Base-by-base conservation (phyloP, 1,140 invertebrate species). In the Papilio polyxenes region DNA sequence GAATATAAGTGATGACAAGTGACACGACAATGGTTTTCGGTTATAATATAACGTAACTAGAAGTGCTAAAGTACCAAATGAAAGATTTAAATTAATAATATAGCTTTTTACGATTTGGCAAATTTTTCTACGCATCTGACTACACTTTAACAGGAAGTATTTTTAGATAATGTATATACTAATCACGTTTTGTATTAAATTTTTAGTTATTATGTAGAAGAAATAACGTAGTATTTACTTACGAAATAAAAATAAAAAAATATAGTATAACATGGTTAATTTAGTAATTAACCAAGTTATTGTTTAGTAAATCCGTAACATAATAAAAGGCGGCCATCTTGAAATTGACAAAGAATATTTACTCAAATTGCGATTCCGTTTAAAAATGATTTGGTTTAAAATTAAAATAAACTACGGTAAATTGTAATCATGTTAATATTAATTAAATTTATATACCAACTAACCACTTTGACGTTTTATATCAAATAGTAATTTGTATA, bases 401-500 rank as follows among this genome's bases (percentile, higher is more conserved):
- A 7, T 56, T 56, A 56, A 15, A n/a, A n/a, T 3, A 9, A 59
- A 59, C 9, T 59, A 17, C n/a, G 9, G n/a, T n/a, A n/a, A 59
- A 59, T 59, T 20, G n/a, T 59, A 59, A 59, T 9, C 56, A 20
- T 59, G 7, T 59, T 59, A n/a, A 17, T n/a, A 20, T 59, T 8
- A 59, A 9, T 9, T 59, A 7, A 37, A 10, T 83, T 31, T 86
- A 83, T 84, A 85, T 82, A 80, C 62, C 75, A 56, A 48, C 23
- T 11, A 31, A 17, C 65, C 75, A 80, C 72, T 51, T 75, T 20
- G 17, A 75, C 51, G 77, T 80, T 84, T 86, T 85, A 69, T 85
- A 84, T 81, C 51, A 81, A 81, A 75, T 62, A 78, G 80, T 75
- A 81, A 83, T 83, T 82, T 86, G 82, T 86, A 86, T 83, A 85